Base-by-base conservation (phyloP, 2,113 vertebrate species). In the Erythrocebus patas region DNA sequence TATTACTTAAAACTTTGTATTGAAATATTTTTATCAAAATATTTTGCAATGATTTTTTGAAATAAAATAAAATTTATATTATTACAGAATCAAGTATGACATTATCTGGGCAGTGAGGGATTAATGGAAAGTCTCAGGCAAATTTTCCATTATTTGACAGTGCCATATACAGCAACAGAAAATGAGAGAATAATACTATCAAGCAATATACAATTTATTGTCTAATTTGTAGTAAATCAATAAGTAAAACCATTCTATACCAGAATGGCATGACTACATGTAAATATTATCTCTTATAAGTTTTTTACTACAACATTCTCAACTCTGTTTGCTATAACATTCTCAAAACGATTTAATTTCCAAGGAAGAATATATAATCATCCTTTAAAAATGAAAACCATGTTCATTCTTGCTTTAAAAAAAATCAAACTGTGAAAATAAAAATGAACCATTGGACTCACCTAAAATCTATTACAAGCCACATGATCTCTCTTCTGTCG, bases 341-440 rank as follows among this genome's bases (percentile, higher is more conserved):
- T 20, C 9, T 73, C 35, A 94, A 92, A 55, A 23, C 43, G 86
- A 55, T 78, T 97, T 87, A 64, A 73, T 17, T 76, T 95, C 18
- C 45, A 43, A 85, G 78, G 64, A 91, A 75, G 13, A 57, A 89
- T 87, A 57, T 17, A 89, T 11, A 91, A 73, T 89, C 75, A 57
- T 93, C 16, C 81, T 27, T 83, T 89, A 50, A 87, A 96, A 96
- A 93, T 84, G 59, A 95, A 95, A 97, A 66, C 48, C 48, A 83
- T 88, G 81, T 70, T 96, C 40, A 90, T 84, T 87, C 84, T 94
- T 95, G 68, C 55, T 97, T 95, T 75, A 68, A 87, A 83, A 90
- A 90, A 45, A 75, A 50, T n/a, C 17, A 48, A 95, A 18, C 9
- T 88, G 80, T 52, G 25, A 94, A 89, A 96, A 96, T 92, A 52